Conservation (phyloP, 2,888 invertebrate genomes). For the Plebejus anna region DNA sequence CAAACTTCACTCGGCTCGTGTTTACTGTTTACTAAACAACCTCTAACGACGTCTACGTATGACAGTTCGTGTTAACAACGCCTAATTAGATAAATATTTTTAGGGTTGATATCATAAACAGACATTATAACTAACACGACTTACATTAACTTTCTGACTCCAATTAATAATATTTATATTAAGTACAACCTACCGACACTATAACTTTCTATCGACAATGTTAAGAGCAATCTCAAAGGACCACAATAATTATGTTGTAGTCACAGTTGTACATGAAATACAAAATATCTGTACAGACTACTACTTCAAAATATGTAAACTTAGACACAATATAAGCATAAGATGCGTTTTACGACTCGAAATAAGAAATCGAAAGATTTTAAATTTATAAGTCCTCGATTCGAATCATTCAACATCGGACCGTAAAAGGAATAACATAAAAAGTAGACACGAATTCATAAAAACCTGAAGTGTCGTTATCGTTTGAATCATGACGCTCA, state of each 20-base stretch:
- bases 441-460: slow-evolving; percentile 37
- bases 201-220: too few species aligned
- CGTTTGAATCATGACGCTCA: slow-evolving; percentile 34
- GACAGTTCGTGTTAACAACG: slow-evolving; percentile 37
- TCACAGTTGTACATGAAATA: too few species aligned
- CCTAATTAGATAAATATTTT: slow-evolving; percentile 34
- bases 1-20: slow-evolving; percentile 45
- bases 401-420: slow-evolving; percentile 33
- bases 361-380: slow-evolving; percentile 17
- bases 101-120: slow-evolving; percentile 15
- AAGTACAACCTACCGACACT: too few species aligned
- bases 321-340: background rate
- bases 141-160: background rate
- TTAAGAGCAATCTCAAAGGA: too few species aligned
- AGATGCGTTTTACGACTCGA: slow-evolving; percentile 2
- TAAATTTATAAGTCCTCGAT: slow-evolving; percentile 11
- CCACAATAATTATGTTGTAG: too few species aligned
- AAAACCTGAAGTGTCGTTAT: slow-evolving; percentile 38
- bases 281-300: too few species aligned
- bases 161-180: background rate
- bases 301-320: background rate
- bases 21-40: slow-evolving; percentile 50
- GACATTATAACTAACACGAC: background rate
- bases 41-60: slow-evolving; percentile 40
- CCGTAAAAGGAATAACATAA: slow-evolving; percentile 36